Evolutionary conservation across 2,888 invertebrate genomes (phyloP), one percentile per base, ranked within the genome.

Genomic region (Labia minor): DNA sequence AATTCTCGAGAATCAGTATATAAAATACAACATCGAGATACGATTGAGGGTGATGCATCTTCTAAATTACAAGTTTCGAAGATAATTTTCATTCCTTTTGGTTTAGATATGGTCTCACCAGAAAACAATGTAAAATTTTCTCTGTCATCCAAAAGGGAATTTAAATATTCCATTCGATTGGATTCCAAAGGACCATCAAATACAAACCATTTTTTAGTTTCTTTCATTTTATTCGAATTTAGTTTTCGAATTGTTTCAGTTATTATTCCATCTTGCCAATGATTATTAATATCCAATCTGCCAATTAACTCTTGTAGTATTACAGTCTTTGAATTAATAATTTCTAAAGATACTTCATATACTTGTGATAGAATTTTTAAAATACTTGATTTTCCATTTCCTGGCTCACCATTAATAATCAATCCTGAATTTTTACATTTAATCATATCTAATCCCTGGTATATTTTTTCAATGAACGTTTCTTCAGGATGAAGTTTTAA

Each of bases 171-270:
- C 71, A 92, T 90, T 93, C 93, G 93, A 2, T 89, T 87, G 1
- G 92, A 89, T 77, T 93, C 92, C 1, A 93, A 90, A 0, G 92
- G 92, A 0, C 93, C 93, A 76, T 93, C 92, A 76, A 96, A 95
- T 66, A 96, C 87, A 62, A 96, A 85, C 95, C 95, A 95, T n/a
- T n/a, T 78, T n/a, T n/a, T n/a, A n/a, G n/a, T n/a, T n/a, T n/a
- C n/a, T n/a, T n/a, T n/a, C n/a, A n/a, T n/a, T n/a, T n/a, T n/a
- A n/a, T n/a, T n/a, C 11, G 33, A 33, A 33, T 33, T 33, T 33
- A 8, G 6, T 11, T 33, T 33, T 33, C 11, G 6, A 11, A 33
- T 33, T 6, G 11, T 33, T 33, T 33, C 6, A 6, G 33, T 33
- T 33, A 33, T 33, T 11, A 33, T 8, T 8, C 33, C 33, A 33